Base-by-base conservation (phyloP, 2,888 invertebrate species). In the Linnaemya vulpina region DNA sequence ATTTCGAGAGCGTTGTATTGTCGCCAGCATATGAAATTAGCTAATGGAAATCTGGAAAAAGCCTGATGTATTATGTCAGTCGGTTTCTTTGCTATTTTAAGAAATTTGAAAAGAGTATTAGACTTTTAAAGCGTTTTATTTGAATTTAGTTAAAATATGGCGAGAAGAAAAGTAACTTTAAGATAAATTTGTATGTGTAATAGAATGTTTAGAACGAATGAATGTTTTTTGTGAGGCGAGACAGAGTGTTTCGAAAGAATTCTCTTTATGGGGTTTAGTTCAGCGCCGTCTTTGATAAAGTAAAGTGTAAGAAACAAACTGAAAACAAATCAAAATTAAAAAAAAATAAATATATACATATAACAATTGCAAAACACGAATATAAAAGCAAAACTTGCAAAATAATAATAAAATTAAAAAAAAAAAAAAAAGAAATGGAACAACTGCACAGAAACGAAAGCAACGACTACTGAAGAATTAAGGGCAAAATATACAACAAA, bases 251-350 rank as follows among this genome's bases (percentile, higher is more conserved):
- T 76, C 38, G n/a, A 58, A 71, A 60, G 60, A 70, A 76, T 82
- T 82, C 81, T 82, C 70, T 75, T 75, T 75, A 82, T 63, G 58
- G 67, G n/a, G 43, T 70, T 82, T 30, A 76, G 76, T 84, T 84
- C 68, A 53, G 53, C 62, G 74, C 46, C 62, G 80, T 83, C 75
- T 78, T 63, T 68, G 68, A 38, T 43, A 67, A 83, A 67, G 73
- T 46, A 55, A 79, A 84, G 79, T 77, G 55, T 51, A 67, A 62
- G 49, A 20, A 53, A 49, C 46, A 58, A 55, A 53, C 25, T 60
- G 40, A 46, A 43, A 17, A 63, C 13, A 17, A 51, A 20, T 7
- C 17, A 53, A 74, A 51, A 38, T 13, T 49, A 7, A 22, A 68
- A 58, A 46, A 76, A 67, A 46, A 10, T 17, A 11, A 60, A 63